Percentiles rank a stretch among this genome's conserved stretches.
These are phyloP conservation scores for Urocolius indicus DNA, from an alignment of 2,113 vertebrate species.

Conservation along the genomic window DNA sequence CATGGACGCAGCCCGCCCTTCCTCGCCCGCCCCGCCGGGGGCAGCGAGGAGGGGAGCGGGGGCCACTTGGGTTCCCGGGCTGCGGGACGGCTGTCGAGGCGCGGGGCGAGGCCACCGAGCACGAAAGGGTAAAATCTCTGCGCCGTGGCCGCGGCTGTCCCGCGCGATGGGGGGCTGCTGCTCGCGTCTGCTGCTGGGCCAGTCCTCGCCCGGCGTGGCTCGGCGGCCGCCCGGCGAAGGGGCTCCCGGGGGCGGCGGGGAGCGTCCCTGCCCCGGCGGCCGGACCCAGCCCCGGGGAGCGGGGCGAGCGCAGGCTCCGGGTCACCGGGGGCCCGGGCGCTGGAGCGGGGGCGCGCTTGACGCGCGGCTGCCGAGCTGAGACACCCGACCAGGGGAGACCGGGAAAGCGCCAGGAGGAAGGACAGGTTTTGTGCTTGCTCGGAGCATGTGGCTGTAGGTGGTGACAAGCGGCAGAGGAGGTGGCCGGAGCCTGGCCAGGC, in stretches of 20 bases:
- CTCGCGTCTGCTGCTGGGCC: not conserved
- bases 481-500: not conserved
- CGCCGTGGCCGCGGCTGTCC: not conserved
- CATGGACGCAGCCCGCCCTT: not conserved
- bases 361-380: too few species aligned
- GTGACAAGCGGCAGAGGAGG: not conserved
- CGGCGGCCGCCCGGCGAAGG: too few species aligned
- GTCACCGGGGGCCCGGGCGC: not conserved
- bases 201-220: too few species aligned
- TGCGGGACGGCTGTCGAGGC: not conserved
- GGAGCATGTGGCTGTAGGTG: accelerated
- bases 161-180: too few species aligned
- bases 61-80: not conserved
- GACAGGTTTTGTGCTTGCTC: not conserved
- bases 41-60: not conserved
- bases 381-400: not conserved
- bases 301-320: not conserved
- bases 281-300: too few species aligned
- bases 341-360: too few species aligned
- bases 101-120: not conserved
- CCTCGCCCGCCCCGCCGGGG: too few species aligned
- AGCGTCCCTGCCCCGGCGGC: not conserved
- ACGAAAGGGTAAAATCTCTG: not conserved
- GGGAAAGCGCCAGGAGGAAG: not conserved
- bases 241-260: not conserved